Evolutionary conservation across 2,113 vertebrate genomes (phyloP), one percentile per base, ranked within the genome.

Genomic region (Poecile atricapillus): DNA sequence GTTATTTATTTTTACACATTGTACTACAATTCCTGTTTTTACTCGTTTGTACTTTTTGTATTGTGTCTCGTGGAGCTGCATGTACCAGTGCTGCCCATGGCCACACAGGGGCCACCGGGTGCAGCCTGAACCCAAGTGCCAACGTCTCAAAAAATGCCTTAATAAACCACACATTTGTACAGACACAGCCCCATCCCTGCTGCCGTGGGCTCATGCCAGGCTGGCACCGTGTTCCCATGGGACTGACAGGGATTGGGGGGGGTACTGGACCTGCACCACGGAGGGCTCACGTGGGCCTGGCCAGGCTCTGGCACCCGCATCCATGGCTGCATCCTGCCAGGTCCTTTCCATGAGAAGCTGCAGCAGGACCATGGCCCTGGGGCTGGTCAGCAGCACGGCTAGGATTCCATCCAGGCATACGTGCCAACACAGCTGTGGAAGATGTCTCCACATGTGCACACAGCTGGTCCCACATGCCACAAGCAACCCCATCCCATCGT

Each of bases 121-220:
- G 77, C 79, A 70, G 93, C 95, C 96, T 89, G 84, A 94, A 91
- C 87, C 87, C 93, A 97, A 97, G 97, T 97, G 97, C 97, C 97
- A 97, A 97, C 41, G 83, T 89, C 88, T 96, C 90, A 52, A 87
- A 81, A 91, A 96, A 96, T 97, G 97, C 97, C 97, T 97, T 97
- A 97, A 97, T 97, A 97, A 97, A 97, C 88, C 94, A 95, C 97
- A 94, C 63, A 49, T 97, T 97, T 97, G 93, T 97, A 97, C n/a
- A 21, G 83, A 80, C 58, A 43, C 1, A 4, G n/a, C 28, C 15
- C 9, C 13, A 1, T 44, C 30, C 5, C 39, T 82, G 83, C 76
- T 67, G 92, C 70, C 4, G 1, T 1, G 12, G 52, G 69, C 59
- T 27, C 2, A 0, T 8, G 4, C 8, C 3, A 3, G 17, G 52